Percentiles rank a stretch among this genome's conserved stretches.
These are phyloP conservation scores for Galeopterus variegatus DNA, from an alignment of 2,113 vertebrate genomes.

Conservation along the genomic window DNA sequence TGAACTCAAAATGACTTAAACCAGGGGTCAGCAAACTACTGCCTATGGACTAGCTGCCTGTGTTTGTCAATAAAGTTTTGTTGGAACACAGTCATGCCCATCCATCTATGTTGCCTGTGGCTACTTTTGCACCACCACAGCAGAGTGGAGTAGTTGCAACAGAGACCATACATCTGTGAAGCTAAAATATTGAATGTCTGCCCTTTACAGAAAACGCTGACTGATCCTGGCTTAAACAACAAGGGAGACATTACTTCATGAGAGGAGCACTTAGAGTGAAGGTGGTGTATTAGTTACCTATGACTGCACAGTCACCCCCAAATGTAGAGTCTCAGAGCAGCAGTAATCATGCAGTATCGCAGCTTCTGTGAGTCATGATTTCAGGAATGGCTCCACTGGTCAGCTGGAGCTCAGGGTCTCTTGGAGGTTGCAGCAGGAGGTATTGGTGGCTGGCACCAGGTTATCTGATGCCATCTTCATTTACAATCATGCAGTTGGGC, in stretches of 20 bases:
- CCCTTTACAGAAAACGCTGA: background rate
- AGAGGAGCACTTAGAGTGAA: background rate
- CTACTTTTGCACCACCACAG: background rate
- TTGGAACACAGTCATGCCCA: background rate
- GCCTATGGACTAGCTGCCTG: too few species aligned
- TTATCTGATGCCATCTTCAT: background rate
- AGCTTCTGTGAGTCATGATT: background rate
- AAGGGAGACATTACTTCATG: background rate
- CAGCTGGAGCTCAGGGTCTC: background rate
- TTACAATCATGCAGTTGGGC: background rate
- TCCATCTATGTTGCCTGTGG: background rate
- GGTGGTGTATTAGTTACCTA: fast-evolving
- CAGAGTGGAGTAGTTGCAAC: background rate
- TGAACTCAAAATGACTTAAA: background rate
- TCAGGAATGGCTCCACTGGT: background rate
- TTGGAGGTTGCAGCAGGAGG: background rate
- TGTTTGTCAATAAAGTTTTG: background rate
- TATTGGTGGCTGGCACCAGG: background rate
- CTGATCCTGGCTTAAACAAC: background rate
- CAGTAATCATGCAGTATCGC: background rate
- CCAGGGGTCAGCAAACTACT: background rate
- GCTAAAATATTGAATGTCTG: background rate
- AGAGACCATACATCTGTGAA: background rate
- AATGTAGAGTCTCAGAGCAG: background rate
- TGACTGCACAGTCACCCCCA: background rate